Base-by-base conservation (phyloP, 2,113 vertebrate genomes). In the Ictalurus furcatus region DNA sequence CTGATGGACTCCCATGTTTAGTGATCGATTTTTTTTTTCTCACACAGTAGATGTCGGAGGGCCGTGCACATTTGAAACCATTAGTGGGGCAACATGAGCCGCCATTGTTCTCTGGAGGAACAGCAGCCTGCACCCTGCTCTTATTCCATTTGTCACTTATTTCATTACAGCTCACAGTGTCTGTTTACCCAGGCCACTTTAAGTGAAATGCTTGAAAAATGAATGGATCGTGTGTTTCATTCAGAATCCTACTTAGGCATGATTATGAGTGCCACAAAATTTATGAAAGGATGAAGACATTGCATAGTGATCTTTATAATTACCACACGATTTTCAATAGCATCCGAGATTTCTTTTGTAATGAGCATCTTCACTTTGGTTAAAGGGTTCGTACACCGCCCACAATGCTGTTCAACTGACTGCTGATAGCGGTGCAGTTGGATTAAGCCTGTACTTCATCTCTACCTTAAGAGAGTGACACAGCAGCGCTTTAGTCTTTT, bases 81-180 rank as follows among this genome's bases (percentile, higher is more conserved):
- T 94, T 94, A 93, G 88, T 67, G 30, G n/a, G 48, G 71, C 86
- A 87, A 76, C 90, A 90, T 63, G 79, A 83, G 73, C 87, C 61
- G 69, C 88, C 79, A 87, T 40, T 52, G 59, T 56, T 28, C 85
- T 90, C 89, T 85, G 61, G 87, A 76, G 34, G 85, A 74, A 63
- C 85, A 81, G 85, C 78, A 67, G 74, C 81, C 71, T 30, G 14
- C 87, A 54, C 71, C 88, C 48, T 85, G 44, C 58, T 88, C 81
- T 88, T 58, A 34, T 82, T 89, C 89, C 91, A 85, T 93, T 93
- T 91, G 83, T 93, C 90, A 91, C 63, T 14, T 85, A 89, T 90
- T 92, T 91, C 88, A 76, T 58, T 90, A 85, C 56, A 67, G 85
- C 59, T 52, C 23, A 1, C 82, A 85, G 69, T 61, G 82, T 73